A percentile compares a stretch with the other conserved stretches of the same genome.
These are phyloP conservation scores for Euphydryas editha DNA, from an alignment of 2,888 invertebrate species.

Conservation along the genomic window DNA sequence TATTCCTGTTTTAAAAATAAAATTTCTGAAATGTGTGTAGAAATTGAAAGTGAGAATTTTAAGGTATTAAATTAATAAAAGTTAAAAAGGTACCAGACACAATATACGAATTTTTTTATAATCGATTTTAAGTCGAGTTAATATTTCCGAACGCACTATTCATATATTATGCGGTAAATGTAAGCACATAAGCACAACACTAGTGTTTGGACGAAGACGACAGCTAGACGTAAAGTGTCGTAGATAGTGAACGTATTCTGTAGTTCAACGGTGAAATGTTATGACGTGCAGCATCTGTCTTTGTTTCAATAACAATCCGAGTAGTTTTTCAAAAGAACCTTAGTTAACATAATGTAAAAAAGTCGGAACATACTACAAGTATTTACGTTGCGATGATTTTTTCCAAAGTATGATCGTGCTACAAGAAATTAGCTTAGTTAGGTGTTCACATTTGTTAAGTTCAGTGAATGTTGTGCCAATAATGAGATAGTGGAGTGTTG, in stretches of 20 bases:
- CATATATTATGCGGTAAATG: background rate
- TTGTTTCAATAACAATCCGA: conserved; percentile 74
- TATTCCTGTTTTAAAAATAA: too few relatives aligned
- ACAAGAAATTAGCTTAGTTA: conserved; percentile 80
- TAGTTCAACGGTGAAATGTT: conserved; percentile 73
- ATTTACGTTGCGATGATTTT: conserved; percentile 68
- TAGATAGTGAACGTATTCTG: conserved; percentile 48
- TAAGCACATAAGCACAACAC: conserved; percentile 21
- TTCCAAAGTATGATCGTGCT: conserved; percentile 81
- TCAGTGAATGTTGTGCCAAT: conserved; percentile 82
- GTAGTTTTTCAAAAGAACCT: conserved; percentile 58
- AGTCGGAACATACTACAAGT: conserved; percentile 54
- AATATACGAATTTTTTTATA: background rate
- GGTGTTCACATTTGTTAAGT: conserved; percentile 79
- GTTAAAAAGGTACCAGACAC: too few relatives aligned
- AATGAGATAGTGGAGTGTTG: conserved; percentile 83
- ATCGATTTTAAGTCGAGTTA: conserved; percentile 20
- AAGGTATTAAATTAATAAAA: too few relatives aligned
- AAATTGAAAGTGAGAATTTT: too few relatives aligned
- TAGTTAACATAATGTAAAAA: conserved; percentile 71
- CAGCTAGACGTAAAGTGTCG: conserved; percentile 33
- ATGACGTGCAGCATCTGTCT: conserved; percentile 81
- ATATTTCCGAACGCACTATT: conserved; percentile 27
- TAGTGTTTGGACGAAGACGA: conserved; percentile 31
- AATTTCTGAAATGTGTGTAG: too few relatives aligned